phyloP scores from a whole-genome alignment of 2,888 invertebrate genomes.

The Sphinx pinastri region DNA sequence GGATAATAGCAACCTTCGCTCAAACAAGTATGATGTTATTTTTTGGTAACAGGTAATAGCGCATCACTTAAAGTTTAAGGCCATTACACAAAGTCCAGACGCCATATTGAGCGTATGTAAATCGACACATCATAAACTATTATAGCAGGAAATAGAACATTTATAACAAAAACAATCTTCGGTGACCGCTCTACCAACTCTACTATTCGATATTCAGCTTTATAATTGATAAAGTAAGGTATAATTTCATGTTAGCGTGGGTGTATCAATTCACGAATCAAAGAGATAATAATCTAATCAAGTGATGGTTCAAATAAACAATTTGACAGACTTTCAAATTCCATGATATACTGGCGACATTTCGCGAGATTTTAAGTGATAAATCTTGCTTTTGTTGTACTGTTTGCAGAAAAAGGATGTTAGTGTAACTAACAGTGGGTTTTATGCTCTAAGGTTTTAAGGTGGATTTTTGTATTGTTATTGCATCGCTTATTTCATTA shows the following conservation, averaged over 20 bases:
- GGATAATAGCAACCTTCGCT: constrained; percentile 3
- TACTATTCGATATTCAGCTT: not conserved
- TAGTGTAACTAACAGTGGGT: no score
- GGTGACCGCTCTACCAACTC: not conserved
- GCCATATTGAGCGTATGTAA: constrained; percentile 40
- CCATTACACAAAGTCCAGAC: constrained; percentile 43
- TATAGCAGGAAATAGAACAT: constrained; percentile 25
- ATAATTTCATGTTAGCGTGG: not conserved
- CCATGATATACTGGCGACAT: not conserved
- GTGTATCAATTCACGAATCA: constrained; percentile 14
- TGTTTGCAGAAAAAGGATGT: no score
- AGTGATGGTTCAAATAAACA: not conserved
- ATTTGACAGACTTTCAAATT: constrained; percentile 20
- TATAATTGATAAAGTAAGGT: not conserved
- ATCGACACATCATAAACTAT: constrained; percentile 33
- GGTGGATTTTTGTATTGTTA: no score
- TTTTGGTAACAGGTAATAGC: constrained; percentile 51
- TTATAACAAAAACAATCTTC: constrained; percentile 6
- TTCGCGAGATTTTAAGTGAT: constrained; percentile 3
- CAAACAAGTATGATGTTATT: constrained; percentile 41
- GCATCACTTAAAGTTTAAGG: constrained; percentile 71
- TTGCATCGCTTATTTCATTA: no score
- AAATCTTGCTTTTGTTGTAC: not conserved
- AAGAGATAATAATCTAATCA: constrained; percentile 15
- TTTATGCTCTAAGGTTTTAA: no score